phyloP scores from a whole-genome alignment of 1,140 invertebrate species.

The Achroia grisella region DNA sequence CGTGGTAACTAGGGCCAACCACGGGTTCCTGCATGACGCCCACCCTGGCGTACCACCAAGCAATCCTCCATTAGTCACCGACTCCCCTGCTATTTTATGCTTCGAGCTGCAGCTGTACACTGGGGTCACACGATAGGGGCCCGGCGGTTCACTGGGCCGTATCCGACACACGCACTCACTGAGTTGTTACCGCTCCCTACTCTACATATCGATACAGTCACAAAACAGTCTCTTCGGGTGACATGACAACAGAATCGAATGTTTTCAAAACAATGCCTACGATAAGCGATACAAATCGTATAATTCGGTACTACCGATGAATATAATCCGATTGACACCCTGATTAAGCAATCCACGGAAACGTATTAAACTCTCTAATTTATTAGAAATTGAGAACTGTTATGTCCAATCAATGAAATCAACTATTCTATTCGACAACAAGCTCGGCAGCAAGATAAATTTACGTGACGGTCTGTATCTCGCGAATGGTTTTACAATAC shows the following conservation, averaged over 20 bases:
- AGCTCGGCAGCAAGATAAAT: slow-evolving; percentile 13
- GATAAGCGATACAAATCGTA: background rate
- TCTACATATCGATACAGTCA: slow-evolving; percentile 33
- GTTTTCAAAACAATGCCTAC: slow-evolving; percentile 51
- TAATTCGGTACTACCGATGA: background rate
- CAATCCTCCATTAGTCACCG: slow-evolving; percentile 59
- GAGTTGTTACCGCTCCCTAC: slow-evolving; percentile 48
- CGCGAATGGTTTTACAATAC: slow-evolving; percentile 50
- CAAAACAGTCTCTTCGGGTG: slow-evolving; percentile 34
- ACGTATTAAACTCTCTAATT: slow-evolving; percentile 3
- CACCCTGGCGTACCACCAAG: slow-evolving; percentile 27
- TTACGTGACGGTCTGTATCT: slow-evolving; percentile 31
- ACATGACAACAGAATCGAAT: slow-evolving; percentile 42
- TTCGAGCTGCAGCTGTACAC: slow-evolving; percentile 34
- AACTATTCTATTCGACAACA: slow-evolving; percentile 37
- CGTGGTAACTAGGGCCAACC: slow-evolving; percentile 41
- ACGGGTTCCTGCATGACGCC: slow-evolving; percentile 53
- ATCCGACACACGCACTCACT: slow-evolving; percentile 50
- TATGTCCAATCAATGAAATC: slow-evolving; percentile 17
- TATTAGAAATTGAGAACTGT: slow-evolving; percentile 17
- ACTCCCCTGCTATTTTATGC: slow-evolving; percentile 26
- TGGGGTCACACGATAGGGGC: slow-evolving; percentile 36
- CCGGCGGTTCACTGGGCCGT: slow-evolving; percentile 48
- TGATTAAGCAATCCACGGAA: no score
- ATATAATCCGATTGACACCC: no score